Base-by-base conservation (phyloP, 2,888 invertebrate species). In the Agrochola macilenta region DNA sequence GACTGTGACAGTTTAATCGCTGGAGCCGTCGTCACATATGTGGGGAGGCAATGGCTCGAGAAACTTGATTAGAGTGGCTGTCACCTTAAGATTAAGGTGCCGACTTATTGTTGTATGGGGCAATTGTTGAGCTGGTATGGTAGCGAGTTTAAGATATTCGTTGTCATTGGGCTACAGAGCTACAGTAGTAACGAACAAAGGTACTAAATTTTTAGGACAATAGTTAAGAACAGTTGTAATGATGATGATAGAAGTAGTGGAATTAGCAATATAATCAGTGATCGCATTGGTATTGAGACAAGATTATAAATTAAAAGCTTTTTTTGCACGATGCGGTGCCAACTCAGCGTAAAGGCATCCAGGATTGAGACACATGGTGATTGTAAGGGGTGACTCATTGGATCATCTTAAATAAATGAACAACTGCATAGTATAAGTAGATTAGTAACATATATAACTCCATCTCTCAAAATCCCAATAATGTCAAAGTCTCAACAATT, bases 21-120 rank as follows among this genome's bases (percentile, higher is more conserved):
- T 95, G 93, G 94, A 94, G 90, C 95, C 93, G 93, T 96, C 95
- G 92, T 93, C 96, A 95, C 95, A 92, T 92, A 89, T 90, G 91
- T 85, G 90, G 89, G 88, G 89, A 93, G 92, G 94, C 95, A 95
- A 95, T 95, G 95, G 94, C 86, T 92, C 90, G 95, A 92, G 94
- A 95, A 96, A 96, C 95, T 96, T 95, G 96, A 96, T 96, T 95
- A 93, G 94, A 95, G 93, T 92, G 88, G 87, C 94, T 95, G 96
- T 95, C 96, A 95, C 94, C 94, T 94, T 91, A 90, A 93, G 94
- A 95, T 95, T 95, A 94, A 95, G 95, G 94, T 94, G 93, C 88
- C 86, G 88, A 89, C 87, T 90, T 89, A 77, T 85, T 88, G 76
- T 76, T 76, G 89, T 79, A 73, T 84, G 90, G 90, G 43, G 17